Base-by-base conservation (phyloP, 2,888 invertebrate genomes). In the Carpatolechia fugitivella region DNA sequence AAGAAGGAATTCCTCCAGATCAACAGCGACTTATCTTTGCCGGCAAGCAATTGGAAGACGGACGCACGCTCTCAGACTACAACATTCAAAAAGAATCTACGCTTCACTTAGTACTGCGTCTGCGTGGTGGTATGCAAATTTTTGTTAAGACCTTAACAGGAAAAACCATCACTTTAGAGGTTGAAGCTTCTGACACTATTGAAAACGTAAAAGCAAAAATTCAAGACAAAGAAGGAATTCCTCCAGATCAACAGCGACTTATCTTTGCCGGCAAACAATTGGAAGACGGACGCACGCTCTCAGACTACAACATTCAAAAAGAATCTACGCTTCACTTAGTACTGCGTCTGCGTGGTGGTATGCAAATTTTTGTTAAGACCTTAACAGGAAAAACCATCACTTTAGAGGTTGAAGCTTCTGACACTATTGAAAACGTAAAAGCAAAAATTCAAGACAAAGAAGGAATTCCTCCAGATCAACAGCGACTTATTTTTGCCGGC, bases 371-470 rank as follows among this genome's bases (percentile, higher is more conserved):
- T 4, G 72, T 72, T 0, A 72, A 72, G 0, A 72, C 72, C 0
- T 24, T 72, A 6, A 72, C 72, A 4, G 72, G 72, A 0, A 72
- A 72, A 7, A 72, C 72, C 0, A 72, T 76, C 3, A 76, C 76
- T 0, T 20, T 76, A 0, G 76, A 76, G 11, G 76, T 76, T 0
- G 76, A 76, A 8, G 31, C 76, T 0, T 72, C 76, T 0, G 78
- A 78, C 51, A 77, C 77, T 0, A 78, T 78, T 1, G 78, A 78
- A 20, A 76, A 76, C 10, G 76, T 76, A 0, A 76, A 76, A 41
- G 76, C 76, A 0, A 76, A 76, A 58, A 76, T 76, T 0, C 76
- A 70, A n/a, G 70, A 76, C 29, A 76, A 76, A 3, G 76, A 76
- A 1, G 76, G 76, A 0, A 76, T 76, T 6, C 76, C 76, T 0